Evolutionary conservation across 2,888 invertebrate species (phyloP), one percentile per base, ranked within the genome.

Genomic region (Ramazzottius varieornatus): DNA sequence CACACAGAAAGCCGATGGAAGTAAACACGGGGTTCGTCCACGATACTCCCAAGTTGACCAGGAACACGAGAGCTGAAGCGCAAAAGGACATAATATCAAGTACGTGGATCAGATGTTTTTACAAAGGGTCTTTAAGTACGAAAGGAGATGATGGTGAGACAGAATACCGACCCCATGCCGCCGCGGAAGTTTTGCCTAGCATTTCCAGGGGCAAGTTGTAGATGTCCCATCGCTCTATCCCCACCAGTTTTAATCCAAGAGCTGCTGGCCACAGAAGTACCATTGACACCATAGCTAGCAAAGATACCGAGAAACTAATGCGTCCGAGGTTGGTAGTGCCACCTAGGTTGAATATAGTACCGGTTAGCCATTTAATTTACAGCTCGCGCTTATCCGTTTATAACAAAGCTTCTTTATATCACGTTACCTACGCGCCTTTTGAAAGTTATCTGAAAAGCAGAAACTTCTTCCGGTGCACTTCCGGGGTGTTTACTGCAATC

Each of bases 121-220:
- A 20, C 8, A 8, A 40, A 40, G 8, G 40, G 40, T 24, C 4
- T 29, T n/a, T n/a, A n/a, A n/a, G n/a, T n/a, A n/a, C n/a, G n/a
- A n/a, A n/a, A n/a, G n/a, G n/a, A n/a, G n/a, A n/a, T n/a, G n/a
- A n/a, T n/a, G n/a, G n/a, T n/a, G n/a, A n/a, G n/a, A n/a, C n/a
- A n/a, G n/a, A n/a, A n/a, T n/a, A n/a, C n/a, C n/a, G n/a, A 54
- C 54, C 54, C 54, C 54, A 54, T 8, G 54, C 54, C 13, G 54
- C 29, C 16, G 20, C 13, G 54, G 54, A 54, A 24, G 54, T 54
- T 29, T 24, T 8, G 16, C 8, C 24, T 8, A 54, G 54, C 54
- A 54, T 54, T 29, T 54, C 54, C 54, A 8, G 24, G 16, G 54
- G 54, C 8, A 54, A 29, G 29, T 54, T 29, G 4, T 13, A 8